Percentiles rank a stretch among this genome's conserved stretches.
Conservation (phyloP, 2,888 invertebrate species). For the Tribolium freemani region DNA sequence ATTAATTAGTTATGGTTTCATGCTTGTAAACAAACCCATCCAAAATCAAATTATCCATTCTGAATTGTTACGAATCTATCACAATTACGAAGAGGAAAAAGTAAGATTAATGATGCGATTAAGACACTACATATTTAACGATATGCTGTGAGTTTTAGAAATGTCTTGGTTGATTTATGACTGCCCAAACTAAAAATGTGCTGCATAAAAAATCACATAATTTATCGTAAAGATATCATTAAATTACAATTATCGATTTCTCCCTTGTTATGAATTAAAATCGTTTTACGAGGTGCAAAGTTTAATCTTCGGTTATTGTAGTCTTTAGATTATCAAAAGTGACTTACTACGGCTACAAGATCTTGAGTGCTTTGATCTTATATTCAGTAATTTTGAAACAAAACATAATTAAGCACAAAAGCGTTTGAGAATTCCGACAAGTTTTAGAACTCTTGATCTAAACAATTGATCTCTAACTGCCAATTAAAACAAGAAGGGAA, state of each 20-base stretch:
- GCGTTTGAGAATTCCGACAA: background rate
- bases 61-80: background rate
- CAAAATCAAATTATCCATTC: constrained; percentile 1
- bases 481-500: background rate
- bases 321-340: background rate
- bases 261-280: background rate
- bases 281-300: background rate
- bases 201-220: background rate
- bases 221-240: no score
- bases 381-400: background rate
- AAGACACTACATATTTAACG: constrained; percentile 3
- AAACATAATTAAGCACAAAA: constrained; percentile 2
- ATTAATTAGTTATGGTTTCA: constrained; percentile 2
- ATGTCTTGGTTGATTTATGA: constrained; percentile 1
- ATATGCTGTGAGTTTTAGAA: background rate
- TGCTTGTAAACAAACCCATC: constrained; percentile 4
- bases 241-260: no score
- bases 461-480: background rate
- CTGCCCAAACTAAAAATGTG: background rate
- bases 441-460: background rate
- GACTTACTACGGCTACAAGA: background rate
- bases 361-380: constrained; percentile 9
- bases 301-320: background rate
- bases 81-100: background rate
- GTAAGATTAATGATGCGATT: background rate